A percentile compares a stretch with the other conserved stretches of the same genome.
Evolutionary conservation across 2,113 vertebrate species (phyloP).

Genomic region (Canis aureus): DNA sequence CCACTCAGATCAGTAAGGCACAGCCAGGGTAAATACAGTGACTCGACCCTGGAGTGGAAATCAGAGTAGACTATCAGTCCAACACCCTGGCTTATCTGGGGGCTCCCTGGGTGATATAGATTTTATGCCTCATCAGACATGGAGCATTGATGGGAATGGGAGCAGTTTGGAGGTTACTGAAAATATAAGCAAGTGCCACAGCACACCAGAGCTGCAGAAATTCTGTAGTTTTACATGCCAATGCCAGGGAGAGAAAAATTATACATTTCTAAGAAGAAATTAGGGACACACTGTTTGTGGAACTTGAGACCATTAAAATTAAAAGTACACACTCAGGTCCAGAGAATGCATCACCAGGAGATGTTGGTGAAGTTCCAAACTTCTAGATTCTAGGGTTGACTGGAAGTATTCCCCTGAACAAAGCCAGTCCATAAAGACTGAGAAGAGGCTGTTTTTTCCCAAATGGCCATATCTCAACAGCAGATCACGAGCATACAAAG

Average conservation of each 20-base stretch:
- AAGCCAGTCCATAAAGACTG: not conserved
- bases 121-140: not conserved
- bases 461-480: not conserved
- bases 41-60: not conserved
- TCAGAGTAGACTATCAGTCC: not conserved
- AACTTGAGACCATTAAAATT: not conserved
- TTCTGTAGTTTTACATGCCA: not conserved
- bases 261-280: not conserved
- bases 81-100: not conserved
- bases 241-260: not conserved
- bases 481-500: not conserved
- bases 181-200: not conserved
- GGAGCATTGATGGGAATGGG: not conserved
- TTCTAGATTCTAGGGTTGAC: not conserved
- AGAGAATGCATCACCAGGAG: not conserved
- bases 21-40: not conserved
- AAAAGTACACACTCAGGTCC: not conserved
- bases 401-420: not conserved
- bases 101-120: no score
- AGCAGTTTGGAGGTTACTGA: not conserved
- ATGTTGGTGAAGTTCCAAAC: not conserved
- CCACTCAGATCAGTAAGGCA: not conserved
- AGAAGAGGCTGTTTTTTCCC: not conserved
- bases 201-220: not conserved
- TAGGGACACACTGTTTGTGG: not conserved